phyloP scores from a whole-genome alignment of 1,140 invertebrate genomes.

The Aphis gossypii region DNA sequence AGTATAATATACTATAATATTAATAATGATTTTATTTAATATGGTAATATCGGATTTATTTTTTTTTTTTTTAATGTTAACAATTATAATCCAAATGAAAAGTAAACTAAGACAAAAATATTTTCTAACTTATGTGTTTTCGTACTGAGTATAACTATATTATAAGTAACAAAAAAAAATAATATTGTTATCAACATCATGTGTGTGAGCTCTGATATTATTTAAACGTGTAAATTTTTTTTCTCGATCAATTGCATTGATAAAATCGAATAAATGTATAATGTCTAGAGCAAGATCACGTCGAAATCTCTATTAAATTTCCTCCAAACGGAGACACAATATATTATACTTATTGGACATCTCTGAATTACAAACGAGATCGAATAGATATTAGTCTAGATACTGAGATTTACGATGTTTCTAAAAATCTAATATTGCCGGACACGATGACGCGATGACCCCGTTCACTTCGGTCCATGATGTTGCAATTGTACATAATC shows the following conservation, averaged over 20 bases:
- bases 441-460: background rate
- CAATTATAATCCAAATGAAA: no score
- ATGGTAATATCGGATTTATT: no score
- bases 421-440: background rate
- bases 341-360: background rate
- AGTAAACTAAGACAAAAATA: no score
- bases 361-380: background rate
- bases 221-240: background rate
- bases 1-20: no score
- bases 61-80: no score
- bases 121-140: no score
- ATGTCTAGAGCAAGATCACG: background rate
- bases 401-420: background rate
- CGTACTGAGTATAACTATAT: no score
- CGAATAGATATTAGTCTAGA: background rate
- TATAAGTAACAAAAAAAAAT: no score
- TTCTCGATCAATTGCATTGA: background rate
- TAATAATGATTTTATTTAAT: no score
- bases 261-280: background rate
- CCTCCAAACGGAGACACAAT: background rate
- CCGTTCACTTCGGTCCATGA: no score
- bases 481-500: background rate
- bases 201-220: no score
- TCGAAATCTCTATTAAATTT: background rate
- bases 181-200: no score